Conservation (phyloP, 2,113 vertebrate genomes). For the Gambusia affinis region DNA sequence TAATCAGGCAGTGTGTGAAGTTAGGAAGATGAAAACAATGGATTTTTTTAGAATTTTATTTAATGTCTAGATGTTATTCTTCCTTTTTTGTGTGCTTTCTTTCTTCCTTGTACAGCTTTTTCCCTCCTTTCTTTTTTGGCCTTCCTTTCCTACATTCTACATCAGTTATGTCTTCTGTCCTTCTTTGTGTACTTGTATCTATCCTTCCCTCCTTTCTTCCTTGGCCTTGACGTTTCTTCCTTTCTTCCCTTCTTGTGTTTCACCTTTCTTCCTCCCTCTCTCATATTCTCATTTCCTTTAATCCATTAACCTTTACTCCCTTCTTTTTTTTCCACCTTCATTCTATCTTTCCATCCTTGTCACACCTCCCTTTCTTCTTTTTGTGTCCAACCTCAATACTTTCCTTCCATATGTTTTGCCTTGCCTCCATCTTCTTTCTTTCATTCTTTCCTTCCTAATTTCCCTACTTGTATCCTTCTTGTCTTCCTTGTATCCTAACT, state of each 20-base stretch:
- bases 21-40: not conserved
- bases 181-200: not conserved
- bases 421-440: not conserved
- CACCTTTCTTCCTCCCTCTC: not conserved
- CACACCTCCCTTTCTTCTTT: not conserved
- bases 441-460: not conserved
- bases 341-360: too few species aligned
- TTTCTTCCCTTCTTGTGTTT: not conserved
- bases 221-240: not conserved
- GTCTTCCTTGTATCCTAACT: not conserved
- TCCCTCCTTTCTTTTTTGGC: not conserved
- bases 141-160: not conserved
- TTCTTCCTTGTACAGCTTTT: not conserved
- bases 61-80: not conserved
- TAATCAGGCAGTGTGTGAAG: not conserved
- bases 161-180: too few species aligned
- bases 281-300: not conserved
- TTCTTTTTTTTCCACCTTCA: too few species aligned
- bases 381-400: not conserved
- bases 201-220: not conserved
- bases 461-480: too few species aligned
- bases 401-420: not conserved
- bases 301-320: too few species aligned
- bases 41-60: not conserved
- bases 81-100: not conserved